Base-by-base conservation (phyloP, 2,113 vertebrate species). In the Herpailurus yagouaroundi region DNA sequence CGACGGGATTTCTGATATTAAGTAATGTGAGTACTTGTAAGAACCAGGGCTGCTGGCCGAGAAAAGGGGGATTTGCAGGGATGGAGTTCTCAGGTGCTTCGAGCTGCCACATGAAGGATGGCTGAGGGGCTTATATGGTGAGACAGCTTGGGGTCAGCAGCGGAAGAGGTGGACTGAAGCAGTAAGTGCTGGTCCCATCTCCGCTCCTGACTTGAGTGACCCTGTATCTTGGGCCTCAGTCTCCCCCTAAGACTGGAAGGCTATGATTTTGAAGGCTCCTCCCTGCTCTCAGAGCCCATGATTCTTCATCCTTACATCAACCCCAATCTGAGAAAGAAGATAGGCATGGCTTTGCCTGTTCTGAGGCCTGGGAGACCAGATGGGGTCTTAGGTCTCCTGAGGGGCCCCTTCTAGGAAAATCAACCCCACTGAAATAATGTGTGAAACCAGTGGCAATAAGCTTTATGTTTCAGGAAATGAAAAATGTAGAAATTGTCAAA, bases 401-500 rank as follows among this genome's bases (percentile, higher is more conserved):
- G 25, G 16, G 7, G 52, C 18, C 12, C 13, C 68, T 82, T 60
- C 25, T 21, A 86, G 9, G 66, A 94, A 89, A 82, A 94, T 77
- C 64, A 82, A 92, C 81, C 2, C 79, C 41, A 94, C 2, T 79
- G 23, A 55, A 66, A 21, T 29, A 69, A 64, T n/a, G 11, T 60
- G 16, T 83, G 66, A 89, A 68, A 87, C 55, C 86, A 45, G 48
- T 68, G 27, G 63, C 13, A 10, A 14, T 14, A 86, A 73, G 36
- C 25, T 86, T 71, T 36, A 92, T 9, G 38, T 52, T 85, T 91
- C n/a, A 64, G n/a, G 68, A 86, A 81, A 66, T 63, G 38, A 92
- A 93, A 97, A 95, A 57, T 55, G 80, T 12, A 69, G 71, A 96
- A 64, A 95, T 85, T 81, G 55, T 33, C 27, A 33, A 81, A 85